Evolutionary conservation across 2,797 vertebrate genomes (phyloP).

Genomic region (Nasua narica): DNA sequence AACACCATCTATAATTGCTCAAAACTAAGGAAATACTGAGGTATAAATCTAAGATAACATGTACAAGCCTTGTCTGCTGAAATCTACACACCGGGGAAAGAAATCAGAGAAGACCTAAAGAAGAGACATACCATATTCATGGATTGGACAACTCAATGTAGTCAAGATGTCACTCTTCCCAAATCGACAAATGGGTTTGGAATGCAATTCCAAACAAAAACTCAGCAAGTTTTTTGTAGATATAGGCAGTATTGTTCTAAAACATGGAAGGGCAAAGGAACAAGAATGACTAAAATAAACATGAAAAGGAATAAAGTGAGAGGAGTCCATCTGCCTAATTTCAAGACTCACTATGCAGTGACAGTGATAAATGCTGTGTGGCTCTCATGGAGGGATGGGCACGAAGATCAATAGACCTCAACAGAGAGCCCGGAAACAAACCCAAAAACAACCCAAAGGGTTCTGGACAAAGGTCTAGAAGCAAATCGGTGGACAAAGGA

Average conservation of each 20-base stretch:
- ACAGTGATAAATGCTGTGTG: rapidly evolving
- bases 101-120: neutral
- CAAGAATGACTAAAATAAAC: neutral
- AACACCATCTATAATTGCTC: neutral
- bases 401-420: neutral
- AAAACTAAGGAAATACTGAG: neutral
- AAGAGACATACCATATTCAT: neutral
- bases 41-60: neutral
- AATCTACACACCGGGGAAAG: neutral
- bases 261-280: neutral
- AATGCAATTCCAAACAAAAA: neutral
- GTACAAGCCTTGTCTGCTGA: neutral
- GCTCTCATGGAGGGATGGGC: neutral
- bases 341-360: neutral
- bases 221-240: neutral
- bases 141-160: neutral
- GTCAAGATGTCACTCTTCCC: neutral
- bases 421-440: neutral
- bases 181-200: neutral
- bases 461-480: neutral
- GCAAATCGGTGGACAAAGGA: too few relatives aligned
- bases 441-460: neutral
- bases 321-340: neutral
- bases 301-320: neutral
- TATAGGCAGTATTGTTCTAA: neutral